Base-by-base conservation (phyloP, 2,888 invertebrate genomes). In the Geophilus truncorum region DNA sequence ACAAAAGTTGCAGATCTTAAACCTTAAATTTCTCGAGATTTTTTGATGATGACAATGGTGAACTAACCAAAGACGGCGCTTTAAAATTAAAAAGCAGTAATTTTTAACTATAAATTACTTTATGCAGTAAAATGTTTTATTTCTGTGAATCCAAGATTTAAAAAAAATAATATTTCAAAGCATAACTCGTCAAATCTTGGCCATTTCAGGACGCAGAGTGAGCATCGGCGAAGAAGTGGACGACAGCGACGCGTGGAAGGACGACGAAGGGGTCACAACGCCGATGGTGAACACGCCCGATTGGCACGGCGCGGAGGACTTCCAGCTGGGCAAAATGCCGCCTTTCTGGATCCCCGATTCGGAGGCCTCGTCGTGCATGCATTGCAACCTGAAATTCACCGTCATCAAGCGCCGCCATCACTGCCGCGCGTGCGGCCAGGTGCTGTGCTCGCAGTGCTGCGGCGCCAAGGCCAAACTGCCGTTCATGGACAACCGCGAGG, bases 321-420 rank as follows among this genome's bases (percentile, higher is more conserved):
- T 83, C 9, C 84, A 85, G 80, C 86, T 94, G 80, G 94, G 94
- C 0, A 91, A 92, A 85, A 90, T 92, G 80, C 92, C 93, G 15
- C 95, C 95, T 0, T 90, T 92, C 84, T 96, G 96, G 96, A 91
- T 96, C 79, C 95, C 95, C 0, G 96, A 96, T 86, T 89, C 91
- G 3, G 93, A 93, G 84, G 93, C 94, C 6, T 89, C 90, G n/a
- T 89, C 89, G 82, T 96, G 96, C 86, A 92, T 95, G 92, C 91
- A 93, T 83, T 96, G 96, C 86, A 91, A 92, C 82, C 87, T 90
- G 76, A 93, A 92, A 86, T 96, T 95, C 87, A 94, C 93, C 0
- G 90, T 95, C 83, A 90, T 95, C 78, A 93, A 92, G 86, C 89
- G 95, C 70, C 89, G 95, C 45, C 90, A 91, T 84, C 95, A 96